phyloP scores from a whole-genome alignment of 2,113 vertebrate species.

The Bagarius yarrelli region DNA sequence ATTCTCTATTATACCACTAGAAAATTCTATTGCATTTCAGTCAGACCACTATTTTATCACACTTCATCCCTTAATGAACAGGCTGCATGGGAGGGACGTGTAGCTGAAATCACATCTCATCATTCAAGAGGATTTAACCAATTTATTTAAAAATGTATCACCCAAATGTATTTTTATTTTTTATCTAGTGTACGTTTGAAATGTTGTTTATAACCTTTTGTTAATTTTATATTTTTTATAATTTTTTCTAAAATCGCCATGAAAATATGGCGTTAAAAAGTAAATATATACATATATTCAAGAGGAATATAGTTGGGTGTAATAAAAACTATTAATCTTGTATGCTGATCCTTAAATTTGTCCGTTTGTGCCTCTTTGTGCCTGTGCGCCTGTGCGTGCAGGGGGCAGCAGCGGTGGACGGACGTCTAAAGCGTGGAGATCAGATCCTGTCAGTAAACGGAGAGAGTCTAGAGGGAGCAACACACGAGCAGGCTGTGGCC shows the following conservation, averaged over 20 bases:
- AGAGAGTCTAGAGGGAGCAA: conserved; percentile 83
- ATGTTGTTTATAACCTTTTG: too few species aligned
- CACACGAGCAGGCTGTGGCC: conserved; percentile 88
- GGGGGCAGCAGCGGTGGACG: conserved; percentile 88
- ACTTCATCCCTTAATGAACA: background rate
- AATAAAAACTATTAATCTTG: background rate
- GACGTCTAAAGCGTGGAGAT: conserved; percentile 85
- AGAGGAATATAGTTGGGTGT: background rate
- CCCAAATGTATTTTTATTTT: too few species aligned
- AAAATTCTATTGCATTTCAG: background rate
- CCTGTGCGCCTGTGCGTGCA: conserved; percentile 54
- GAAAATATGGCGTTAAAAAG: too few species aligned
- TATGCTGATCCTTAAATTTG: background rate
- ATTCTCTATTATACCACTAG: background rate
- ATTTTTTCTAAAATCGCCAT: too few species aligned
- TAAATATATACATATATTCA: too few species aligned
- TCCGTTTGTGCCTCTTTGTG: background rate
- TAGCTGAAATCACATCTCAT: too few species aligned
- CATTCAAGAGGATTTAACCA: too few species aligned
- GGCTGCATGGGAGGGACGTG: too few species aligned
- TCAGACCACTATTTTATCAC: background rate
- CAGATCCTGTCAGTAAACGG: conserved; percentile 89
- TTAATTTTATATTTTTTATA: too few species aligned
- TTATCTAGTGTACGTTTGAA: too few species aligned
- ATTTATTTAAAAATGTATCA: too few species aligned